Percentiles rank a stretch among this genome's conserved stretches.
These are phyloP conservation scores for Acleris emargana DNA, from an alignment of 2,888 invertebrate genomes.

Conservation along the genomic window DNA sequence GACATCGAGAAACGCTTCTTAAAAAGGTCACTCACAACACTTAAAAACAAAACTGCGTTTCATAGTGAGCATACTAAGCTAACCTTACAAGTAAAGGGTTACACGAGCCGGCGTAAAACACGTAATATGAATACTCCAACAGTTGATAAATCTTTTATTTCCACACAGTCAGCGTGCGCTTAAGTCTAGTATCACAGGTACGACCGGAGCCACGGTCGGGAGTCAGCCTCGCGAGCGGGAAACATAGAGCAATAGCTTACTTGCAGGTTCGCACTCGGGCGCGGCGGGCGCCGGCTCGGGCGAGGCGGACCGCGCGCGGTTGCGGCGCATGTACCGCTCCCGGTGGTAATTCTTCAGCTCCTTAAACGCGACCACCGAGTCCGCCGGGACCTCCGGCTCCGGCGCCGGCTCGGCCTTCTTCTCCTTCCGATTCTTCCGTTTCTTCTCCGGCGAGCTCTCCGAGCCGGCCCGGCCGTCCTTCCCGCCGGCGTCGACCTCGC, in stretches of 20 bases:
- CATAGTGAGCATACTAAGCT: not conserved
- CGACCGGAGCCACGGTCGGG: constrained; percentile 36
- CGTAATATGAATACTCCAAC: constrained; percentile 77
- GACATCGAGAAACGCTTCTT: not conserved
- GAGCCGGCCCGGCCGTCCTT: constrained; percentile 43
- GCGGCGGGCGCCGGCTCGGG: constrained; percentile 63
- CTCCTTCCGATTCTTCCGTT: constrained; percentile 45
- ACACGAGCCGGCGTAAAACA: constrained; percentile 56
- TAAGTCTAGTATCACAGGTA: constrained; percentile 69
- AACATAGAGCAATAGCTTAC: constrained; percentile 76
- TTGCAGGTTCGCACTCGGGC: constrained; percentile 61
- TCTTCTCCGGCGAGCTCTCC: constrained; percentile 55
- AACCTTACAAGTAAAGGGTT: constrained; percentile 61
- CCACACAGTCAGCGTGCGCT: constrained; percentile 60
- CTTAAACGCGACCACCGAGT: constrained; percentile 76
- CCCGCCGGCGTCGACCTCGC: constrained; percentile 36
- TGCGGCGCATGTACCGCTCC: constrained; percentile 86
- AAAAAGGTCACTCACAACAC: not conserved
- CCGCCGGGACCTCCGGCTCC: constrained; percentile 44
- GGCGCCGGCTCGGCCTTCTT: constrained; percentile 42
- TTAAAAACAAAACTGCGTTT: constrained; percentile 1
- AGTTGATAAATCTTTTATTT: constrained; percentile 76
- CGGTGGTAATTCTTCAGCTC: constrained; percentile 83
- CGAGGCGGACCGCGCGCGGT: constrained; percentile 84
- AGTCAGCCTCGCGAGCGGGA: constrained; percentile 48